Evolutionary conservation across 2,113 vertebrate species (phyloP), one percentile per base, ranked within the genome.

Genomic region (Arenaria interpres): DNA sequence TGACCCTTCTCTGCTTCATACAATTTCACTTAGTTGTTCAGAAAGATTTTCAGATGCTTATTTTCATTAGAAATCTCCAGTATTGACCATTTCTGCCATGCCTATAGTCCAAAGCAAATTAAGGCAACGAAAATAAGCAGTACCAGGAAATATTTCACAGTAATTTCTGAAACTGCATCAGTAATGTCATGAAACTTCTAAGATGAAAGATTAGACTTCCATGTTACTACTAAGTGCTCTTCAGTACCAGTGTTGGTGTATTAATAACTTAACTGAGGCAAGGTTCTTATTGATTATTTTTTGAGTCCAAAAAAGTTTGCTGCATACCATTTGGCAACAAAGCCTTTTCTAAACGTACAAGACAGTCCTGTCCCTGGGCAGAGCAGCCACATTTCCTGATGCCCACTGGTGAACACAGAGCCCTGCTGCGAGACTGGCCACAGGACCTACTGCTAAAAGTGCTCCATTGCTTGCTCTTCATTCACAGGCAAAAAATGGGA

Each of bases 381-480:
- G 14, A 51, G 27, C 35, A 80, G 80, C 19, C 57, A 14, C 6
- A 0, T 32, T 12, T 14, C 27, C 50, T 1, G 1, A 25, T 1
- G 2, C 32, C 33, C 41, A 35, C 46, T 6, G 5, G 4, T 32
- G 51, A n/a, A 39, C 2, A 0, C 33, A 53, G 41, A 50, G 35
- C n/a, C 37, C 50, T 45, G 27, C 48, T 82, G 60, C 4, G 3
- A 85, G 67, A 54, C 59, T 60, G 78, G 25, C 67, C 46, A 39
- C 73, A 84, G 73, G 45, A 33, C 25, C 56, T 41, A 37, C 80
- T 77, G 57, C 60, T 78, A 27, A 57, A 63, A 11, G 11, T 14
- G 0, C 37, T 63, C 50, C 41, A 22, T 6, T 0, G 0, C 45
- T 66, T 62, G 3, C 57, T 66, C 27, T 11, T 46, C 27, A 48